A percentile compares a stretch with the other conserved stretches of the same genome.
Evolutionary conservation across 1,140 invertebrate genomes (phyloP).

Genomic region (Trichonephila clavipes): DNA sequence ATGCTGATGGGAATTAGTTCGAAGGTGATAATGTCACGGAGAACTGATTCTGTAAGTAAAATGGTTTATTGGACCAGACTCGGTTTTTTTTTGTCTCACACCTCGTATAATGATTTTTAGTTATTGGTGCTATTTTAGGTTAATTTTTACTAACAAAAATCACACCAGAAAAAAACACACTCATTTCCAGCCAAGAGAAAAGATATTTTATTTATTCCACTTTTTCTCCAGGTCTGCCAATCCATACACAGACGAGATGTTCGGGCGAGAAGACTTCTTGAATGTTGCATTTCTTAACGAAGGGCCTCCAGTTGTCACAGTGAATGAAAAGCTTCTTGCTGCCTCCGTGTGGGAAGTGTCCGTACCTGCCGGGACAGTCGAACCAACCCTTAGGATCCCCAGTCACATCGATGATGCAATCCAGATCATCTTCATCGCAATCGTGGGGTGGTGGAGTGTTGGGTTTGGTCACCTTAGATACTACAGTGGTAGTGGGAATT

Average conservation of each 20-base stretch:
- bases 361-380: slow-evolving; percentile 15
- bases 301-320: slow-evolving; percentile 44
- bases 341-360: slow-evolving; percentile 28
- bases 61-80: no score
- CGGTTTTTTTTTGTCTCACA: no score
- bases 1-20: no score
- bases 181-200: neutral
- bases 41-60: no score
- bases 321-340: slow-evolving; percentile 37
- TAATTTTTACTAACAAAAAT: no score
- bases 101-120: no score
- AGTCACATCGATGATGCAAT: slow-evolving; percentile 42
- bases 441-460: slow-evolving; percentile 27
- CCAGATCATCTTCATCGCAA: slow-evolving; percentile 46
- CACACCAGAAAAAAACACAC: neutral
- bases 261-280: slow-evolving; percentile 8
- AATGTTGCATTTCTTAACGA: neutral
- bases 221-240: neutral
- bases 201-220: neutral
- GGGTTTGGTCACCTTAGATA: slow-evolving; percentile 9
- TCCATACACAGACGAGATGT: slow-evolving; percentile 47
- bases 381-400: slow-evolving; percentile 41
- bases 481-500: neutral
- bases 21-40: no score
- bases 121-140: no score